A percentile compares a stretch with the other conserved stretches of the same genome.
phyloP scores from a whole-genome alignment of 2,113 vertebrate species.

The Himantopus leucocephalus region DNA sequence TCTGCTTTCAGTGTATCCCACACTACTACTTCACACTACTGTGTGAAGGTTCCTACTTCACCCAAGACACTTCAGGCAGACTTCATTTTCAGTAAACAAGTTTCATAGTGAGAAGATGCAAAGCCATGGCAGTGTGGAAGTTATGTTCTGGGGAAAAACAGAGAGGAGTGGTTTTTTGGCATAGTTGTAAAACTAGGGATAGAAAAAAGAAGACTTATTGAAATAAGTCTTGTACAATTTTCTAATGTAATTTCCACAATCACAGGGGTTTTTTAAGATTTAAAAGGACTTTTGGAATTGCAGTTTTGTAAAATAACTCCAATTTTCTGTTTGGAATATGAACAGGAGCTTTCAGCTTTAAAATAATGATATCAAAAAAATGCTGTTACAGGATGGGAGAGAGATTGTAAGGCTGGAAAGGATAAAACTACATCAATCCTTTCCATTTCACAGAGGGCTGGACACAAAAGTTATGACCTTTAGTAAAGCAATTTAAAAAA shows the following conservation, averaged over 20 bases:
- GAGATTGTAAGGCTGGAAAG: neutral
- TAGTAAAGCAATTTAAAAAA: neutral
- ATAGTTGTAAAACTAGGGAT: neutral
- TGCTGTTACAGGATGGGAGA: neutral
- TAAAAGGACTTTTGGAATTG: neutral
- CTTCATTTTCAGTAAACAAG: neutral
- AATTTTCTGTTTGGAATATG: neutral
- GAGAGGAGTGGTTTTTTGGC: neutral
- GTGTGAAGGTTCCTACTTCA: neutral
- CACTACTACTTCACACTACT: neutral
- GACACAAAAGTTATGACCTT: neutral
- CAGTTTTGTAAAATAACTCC: neutral
- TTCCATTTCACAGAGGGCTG: neutral
- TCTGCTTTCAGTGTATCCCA: neutral
- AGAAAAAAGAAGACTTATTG: neutral
- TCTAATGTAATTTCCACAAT: neutral
- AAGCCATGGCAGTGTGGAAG: neutral
- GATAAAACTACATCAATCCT: neutral
- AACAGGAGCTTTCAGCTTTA: neutral
- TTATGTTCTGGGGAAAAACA: neutral
- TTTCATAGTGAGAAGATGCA: neutral
- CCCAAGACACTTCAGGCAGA: neutral
- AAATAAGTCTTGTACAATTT: neutral
- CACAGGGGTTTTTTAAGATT: neutral
- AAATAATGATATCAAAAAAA: neutral